Base-by-base conservation (phyloP, 2,113 vertebrate genomes). In the Oxygymnocypris stewartii region DNA sequence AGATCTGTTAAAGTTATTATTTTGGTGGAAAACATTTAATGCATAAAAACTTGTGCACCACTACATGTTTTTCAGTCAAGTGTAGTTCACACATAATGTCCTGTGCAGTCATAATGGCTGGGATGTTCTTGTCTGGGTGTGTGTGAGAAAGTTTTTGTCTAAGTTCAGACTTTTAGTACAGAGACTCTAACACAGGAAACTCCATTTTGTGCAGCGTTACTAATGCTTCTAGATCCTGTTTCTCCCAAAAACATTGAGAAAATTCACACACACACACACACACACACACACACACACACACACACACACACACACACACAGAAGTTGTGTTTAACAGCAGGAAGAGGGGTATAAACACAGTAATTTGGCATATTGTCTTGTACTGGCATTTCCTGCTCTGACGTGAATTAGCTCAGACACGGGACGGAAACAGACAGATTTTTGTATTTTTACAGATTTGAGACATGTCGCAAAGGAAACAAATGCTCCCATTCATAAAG, bases 271-370 rank as follows among this genome's bases (percentile, higher is more conserved):
- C 86, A 49, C 71, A 87, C 69, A 81, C 31, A 71, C 71, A 69
- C 14, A 69, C 63, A 63, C 44, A 18, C 85, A 59, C n/a, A n/a
- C n/a, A n/a, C n/a, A n/a, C n/a, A n/a, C n/a, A n/a, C n/a, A n/a
- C n/a, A n/a, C n/a, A n/a, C n/a, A n/a, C n/a, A n/a, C n/a, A n/a
- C 51, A 86, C 84, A 85, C 49, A 71, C 18, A 77, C 71, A 73
- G 4, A 42, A 31, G 77, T 61, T 67, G 76, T 3, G 9, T 59
- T 74, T 31, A 12, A 57, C 25, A 12, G 91, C 91, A 93, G 91
- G 92, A 93, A 92, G 88, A 91, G 82, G 90, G 91, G 92, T 92
- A 91, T 92, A 94, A 92, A 91, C 90, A 67, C 84, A 79, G 86
- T 80, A 86, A 92, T 93, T 89, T 89, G 90, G 89, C 85, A 85